Percentiles rank a stretch among this genome's conserved stretches.
phyloP scores from a whole-genome alignment of 2,113 vertebrate species.

The Menidia beryllina region DNA sequence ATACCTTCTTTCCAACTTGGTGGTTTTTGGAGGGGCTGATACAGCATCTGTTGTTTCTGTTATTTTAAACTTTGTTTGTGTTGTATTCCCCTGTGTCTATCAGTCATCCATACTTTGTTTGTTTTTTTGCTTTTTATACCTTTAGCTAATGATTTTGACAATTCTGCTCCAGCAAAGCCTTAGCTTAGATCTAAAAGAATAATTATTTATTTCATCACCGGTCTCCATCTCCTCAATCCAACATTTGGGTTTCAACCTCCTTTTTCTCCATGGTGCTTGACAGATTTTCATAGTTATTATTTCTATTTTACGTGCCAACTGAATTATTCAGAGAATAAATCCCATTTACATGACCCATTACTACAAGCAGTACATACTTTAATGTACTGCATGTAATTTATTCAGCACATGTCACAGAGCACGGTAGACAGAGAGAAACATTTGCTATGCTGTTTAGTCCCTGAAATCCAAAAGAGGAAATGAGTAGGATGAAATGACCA shows the following conservation, averaged over 20 bases:
- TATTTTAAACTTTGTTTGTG: conserved; percentile 1
- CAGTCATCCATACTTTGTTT: no score
- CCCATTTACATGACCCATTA: conserved; percentile 6
- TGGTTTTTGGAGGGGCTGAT: no score
- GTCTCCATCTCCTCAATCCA: no score
- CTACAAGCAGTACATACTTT: background rate
- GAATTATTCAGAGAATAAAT: conserved; percentile 10
- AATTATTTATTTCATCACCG: no score
- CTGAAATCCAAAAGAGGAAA: background rate
- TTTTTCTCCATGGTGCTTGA: no score
- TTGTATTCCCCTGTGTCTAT: no score
- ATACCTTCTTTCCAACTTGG: no score
- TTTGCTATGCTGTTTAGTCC: background rate
- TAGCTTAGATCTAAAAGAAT: no score
- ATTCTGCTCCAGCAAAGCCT: no score
- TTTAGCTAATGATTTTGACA: no score
- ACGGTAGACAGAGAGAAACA: background rate
- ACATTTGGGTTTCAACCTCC: no score
- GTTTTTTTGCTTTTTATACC: no score
- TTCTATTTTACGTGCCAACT: background rate
- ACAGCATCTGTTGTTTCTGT: background rate
- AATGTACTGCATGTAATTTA: conserved; percentile 6
- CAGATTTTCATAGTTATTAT: background rate
- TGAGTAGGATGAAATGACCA: background rate
- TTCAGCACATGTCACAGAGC: background rate